phyloP scores from a whole-genome alignment of 35 echinoderm and acorn worm species.

The Acanthaster planci region DNA sequence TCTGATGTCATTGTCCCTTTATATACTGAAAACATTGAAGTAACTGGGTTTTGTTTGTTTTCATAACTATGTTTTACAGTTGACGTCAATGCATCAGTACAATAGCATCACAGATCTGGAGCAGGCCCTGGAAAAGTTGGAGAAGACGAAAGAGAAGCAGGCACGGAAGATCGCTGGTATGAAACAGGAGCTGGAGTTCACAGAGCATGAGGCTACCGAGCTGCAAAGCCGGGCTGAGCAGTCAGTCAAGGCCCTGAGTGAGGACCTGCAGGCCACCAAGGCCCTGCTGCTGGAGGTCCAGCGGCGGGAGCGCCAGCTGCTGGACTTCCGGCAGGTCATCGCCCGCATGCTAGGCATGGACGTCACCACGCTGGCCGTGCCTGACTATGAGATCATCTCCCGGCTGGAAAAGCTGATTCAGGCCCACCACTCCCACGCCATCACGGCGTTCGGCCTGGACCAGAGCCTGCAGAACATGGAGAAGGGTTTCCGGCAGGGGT shows the following conservation, averaged over 20 bases:
- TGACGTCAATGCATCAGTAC: conserved; percentile 60
- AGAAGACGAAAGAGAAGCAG: conserved; percentile 97
- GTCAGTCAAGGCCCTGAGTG: conserved; percentile 54
- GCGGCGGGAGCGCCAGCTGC: conserved; percentile 76
- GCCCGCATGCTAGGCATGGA: conserved; percentile 95
- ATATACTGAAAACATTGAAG: no score
- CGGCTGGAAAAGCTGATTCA: conserved; percentile 94
- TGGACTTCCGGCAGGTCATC: conserved; percentile 93
- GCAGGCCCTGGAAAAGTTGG: conserved; percentile 74
- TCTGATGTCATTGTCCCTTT: no score
- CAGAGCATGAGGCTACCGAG: conserved; percentile 82
- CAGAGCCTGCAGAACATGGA: conserved; percentile 78
- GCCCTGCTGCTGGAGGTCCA: conserved; percentile 68
- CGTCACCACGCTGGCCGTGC: conserved; percentile 73
- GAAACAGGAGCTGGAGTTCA: conserved; percentile 93
- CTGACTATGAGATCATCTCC: conserved; percentile 97
- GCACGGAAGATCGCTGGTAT: conserved; percentile 92
- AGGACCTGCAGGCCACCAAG: conserved; percentile 85
- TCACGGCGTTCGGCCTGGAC: conserved; percentile 72
- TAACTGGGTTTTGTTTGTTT: background rate
- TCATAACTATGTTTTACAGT: conserved; percentile 40
- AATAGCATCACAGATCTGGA: conserved; percentile 73
- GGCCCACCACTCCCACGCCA: conserved; percentile 92
- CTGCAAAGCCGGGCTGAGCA: conserved; percentile 33
- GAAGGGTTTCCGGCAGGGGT: conserved; percentile 71